phyloP scores from a whole-genome alignment of 2,113 vertebrate genomes.

The Synchiropus splendidus region DNA sequence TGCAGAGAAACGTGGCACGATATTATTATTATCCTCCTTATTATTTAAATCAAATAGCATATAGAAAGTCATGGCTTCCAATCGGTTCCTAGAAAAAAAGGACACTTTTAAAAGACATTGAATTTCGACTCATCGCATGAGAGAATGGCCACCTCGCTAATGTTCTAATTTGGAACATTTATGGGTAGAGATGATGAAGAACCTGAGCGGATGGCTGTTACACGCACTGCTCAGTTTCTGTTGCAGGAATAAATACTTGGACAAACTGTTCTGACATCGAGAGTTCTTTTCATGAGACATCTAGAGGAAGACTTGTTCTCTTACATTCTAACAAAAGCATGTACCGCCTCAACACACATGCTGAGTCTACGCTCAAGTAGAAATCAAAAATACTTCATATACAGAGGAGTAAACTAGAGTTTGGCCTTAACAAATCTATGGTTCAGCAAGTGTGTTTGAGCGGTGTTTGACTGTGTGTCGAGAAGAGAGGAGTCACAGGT shows the following conservation, averaged over 20 bases:
- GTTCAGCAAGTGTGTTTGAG: constrained; percentile 49
- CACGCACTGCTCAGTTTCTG: constrained; percentile 10
- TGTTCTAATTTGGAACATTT: constrained; percentile 59
- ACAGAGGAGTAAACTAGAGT: constrained; percentile 1
- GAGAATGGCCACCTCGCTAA: constrained; percentile 22
- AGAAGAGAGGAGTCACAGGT: constrained; percentile 29
- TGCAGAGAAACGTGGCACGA: constrained; percentile 46
- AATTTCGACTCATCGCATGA: constrained; percentile 24
- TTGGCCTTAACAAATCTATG: not conserved
- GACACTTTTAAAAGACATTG: constrained; percentile 37
- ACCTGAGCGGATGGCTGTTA: constrained; percentile 18
- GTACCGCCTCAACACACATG: constrained; percentile 38
- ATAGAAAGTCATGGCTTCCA: constrained; percentile 54
- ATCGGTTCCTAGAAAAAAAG: constrained; percentile 61
- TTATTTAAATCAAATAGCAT: constrained; percentile 37
- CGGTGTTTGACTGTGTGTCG: constrained; percentile 23
- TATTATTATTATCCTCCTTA: not conserved
- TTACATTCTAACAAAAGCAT: constrained; percentile 31
- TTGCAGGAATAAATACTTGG: constrained; percentile 44
- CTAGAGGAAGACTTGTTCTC: constrained; percentile 41
- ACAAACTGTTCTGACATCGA: constrained; percentile 54
- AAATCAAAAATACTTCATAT: not conserved
- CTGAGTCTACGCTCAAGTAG: constrained; percentile 24
- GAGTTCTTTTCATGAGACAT: constrained; percentile 33
- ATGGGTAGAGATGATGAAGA: constrained; percentile 30